A percentile compares a stretch with the other conserved stretches of the same genome.
phyloP scores from a whole-genome alignment of 2,888 invertebrate species.

The Leptinotarsa haldemani region DNA sequence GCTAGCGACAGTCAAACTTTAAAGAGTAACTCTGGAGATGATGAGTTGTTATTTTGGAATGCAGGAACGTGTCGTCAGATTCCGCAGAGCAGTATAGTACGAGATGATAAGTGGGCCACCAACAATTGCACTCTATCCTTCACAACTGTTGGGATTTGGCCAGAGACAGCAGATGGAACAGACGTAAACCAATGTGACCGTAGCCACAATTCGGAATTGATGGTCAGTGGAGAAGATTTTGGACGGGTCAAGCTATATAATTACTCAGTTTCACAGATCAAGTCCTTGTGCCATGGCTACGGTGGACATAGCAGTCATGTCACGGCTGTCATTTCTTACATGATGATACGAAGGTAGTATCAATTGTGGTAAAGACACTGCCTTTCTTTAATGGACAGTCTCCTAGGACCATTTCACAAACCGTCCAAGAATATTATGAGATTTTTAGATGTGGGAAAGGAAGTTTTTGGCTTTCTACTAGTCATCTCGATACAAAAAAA shows the following conservation, averaged over 20 bases:
- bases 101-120: slow-evolving; percentile 83
- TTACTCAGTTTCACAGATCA: slow-evolving; percentile 87
- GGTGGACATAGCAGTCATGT: slow-evolving; percentile 93
- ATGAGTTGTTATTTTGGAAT: slow-evolving; percentile 92
- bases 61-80: slow-evolving; percentile 87
- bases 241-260: slow-evolving; percentile 90
- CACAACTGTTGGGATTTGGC: slow-evolving; percentile 89
- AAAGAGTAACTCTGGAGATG: slow-evolving; percentile 90
- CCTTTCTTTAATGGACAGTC: slow-evolving; percentile 87
- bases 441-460: slow-evolving; percentile 26
- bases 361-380: slow-evolving; percentile 89
- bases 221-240: slow-evolving; percentile 89
- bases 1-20: slow-evolving; percentile 83
- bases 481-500: too few species aligned
- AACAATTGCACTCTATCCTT: slow-evolving; percentile 85
- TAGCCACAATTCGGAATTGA: slow-evolving; percentile 74
- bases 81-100: slow-evolving; percentile 74
- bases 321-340: slow-evolving; percentile 85
- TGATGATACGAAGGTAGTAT: slow-evolving; percentile 84
- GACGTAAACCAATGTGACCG: slow-evolving; percentile 83
- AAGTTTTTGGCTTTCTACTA: too few species aligned
- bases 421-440: slow-evolving; percentile 25
- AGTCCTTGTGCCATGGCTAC: slow-evolving; percentile 83
- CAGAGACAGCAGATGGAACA: slow-evolving; percentile 89
- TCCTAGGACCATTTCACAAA: slow-evolving; percentile 49